phyloP scores from a whole-genome alignment of 2,888 invertebrate genomes.

The Clivina fossor region DNA sequence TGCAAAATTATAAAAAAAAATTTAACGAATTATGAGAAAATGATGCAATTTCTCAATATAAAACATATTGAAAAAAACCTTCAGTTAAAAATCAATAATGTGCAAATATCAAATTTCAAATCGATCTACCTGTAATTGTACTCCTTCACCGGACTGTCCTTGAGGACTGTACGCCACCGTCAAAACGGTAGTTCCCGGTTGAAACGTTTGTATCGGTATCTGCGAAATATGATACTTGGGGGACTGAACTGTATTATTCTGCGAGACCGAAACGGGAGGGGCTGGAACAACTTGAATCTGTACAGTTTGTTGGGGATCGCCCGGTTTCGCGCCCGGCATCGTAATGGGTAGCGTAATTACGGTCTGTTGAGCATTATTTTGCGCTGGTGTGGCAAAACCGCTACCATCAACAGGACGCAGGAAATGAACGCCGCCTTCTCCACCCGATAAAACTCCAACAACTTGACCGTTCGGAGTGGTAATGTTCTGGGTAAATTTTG shows the following conservation, averaged over 20 bases:
- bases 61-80: too few relatives aligned
- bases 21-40: too few relatives aligned
- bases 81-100: too few relatives aligned
- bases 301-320: constrained; percentile 75
- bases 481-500: constrained; percentile 72
- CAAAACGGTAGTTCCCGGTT: constrained; percentile 70
- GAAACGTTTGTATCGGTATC: constrained; percentile 74
- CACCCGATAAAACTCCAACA: constrained; percentile 68
- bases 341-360: constrained; percentile 78
- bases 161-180: constrained; percentile 73
- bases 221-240: constrained; percentile 75
- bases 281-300: constrained; percentile 68
- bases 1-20: too few relatives aligned
- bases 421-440: constrained; percentile 75
- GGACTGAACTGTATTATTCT: constrained; percentile 56
- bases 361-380: constrained; percentile 54
- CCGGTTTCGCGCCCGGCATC: constrained; percentile 72
- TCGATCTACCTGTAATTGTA: constrained; percentile 35
- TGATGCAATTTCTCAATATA: too few relatives aligned
- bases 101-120: too few relatives aligned
- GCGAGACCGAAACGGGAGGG: constrained; percentile 47
- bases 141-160: constrained; percentile 54
- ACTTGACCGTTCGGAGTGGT: constrained; percentile 68
- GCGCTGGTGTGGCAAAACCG: constrained; percentile 51
- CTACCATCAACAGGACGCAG: constrained; percentile 65